Conservation (phyloP, 35 echinoderm and acorn worm species). For the Strongylocentrotus purpuratus region DNA sequence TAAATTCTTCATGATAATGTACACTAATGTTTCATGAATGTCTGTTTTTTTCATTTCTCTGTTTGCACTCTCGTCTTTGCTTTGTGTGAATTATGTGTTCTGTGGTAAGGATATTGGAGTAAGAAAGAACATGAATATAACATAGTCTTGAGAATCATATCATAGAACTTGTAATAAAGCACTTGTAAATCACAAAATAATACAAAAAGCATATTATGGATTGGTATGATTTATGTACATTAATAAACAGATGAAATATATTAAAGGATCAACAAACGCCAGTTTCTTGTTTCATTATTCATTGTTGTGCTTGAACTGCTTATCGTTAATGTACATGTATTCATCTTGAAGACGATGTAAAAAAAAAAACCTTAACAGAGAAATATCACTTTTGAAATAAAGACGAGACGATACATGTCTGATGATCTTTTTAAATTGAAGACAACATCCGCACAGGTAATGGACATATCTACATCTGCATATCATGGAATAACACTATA, state of each 20-base stretch:
- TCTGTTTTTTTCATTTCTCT: background rate
- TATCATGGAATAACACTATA: too few species aligned
- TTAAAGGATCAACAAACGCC: background rate
- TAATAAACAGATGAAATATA: conserved; percentile 49
- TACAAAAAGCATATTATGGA: conserved; percentile 50
- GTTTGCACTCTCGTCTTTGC: background rate
- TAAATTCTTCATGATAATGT: background rate
- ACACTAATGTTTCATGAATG: background rate
- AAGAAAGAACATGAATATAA: background rate
- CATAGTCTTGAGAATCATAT: conserved; percentile 16
- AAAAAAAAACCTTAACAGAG: too few species aligned
- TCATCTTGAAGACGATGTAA: background rate
- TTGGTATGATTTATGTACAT: conserved; percentile 56
- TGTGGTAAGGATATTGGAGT: background rate
- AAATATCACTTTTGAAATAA: background rate
- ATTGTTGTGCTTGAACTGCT: background rate
- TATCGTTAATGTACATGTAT: background rate
- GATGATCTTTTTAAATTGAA: too few species aligned
- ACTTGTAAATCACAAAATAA: conserved; percentile 35
- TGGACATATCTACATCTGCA: too few species aligned
- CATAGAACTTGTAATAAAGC: conserved; percentile 44
- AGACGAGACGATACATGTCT: too few species aligned
- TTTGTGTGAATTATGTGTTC: conserved; percentile 10
- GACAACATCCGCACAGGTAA: too few species aligned
- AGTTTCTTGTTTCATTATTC: background rate